Base-by-base conservation (phyloP, 2,797 vertebrate genomes). In the Sciaenops ocellatus region DNA sequence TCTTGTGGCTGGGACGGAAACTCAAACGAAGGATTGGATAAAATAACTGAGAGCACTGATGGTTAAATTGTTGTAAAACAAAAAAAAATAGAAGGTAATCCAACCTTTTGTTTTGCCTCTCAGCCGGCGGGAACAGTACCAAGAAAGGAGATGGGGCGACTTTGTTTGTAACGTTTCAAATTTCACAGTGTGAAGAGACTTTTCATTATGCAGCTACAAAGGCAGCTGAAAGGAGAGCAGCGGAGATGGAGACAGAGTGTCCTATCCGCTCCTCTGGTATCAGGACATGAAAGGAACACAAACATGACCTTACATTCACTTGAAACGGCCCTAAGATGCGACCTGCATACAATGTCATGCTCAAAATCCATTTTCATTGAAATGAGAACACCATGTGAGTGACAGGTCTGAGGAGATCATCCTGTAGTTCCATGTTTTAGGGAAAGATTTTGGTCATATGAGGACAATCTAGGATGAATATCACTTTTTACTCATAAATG, bases 61-160 rank as follows among this genome's bases (percentile, higher is more conserved):
- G 85, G 94, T 96, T 95, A 95, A 95, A 95, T 95, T 75, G 89
- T 73, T 69, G 71, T 73, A 26, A 85, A 85, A 88, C 34, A 91
- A 95, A 94, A 59, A 63, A 55, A 77, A 52, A 28, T 24, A 48
- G 61, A 63, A 72, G 87, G 90, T 94, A 93, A 90, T 68, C 51
- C 84, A 85, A 72, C 74, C 85, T 95, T 95, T 96, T 89, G 91
- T 92, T 95, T 91, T 89, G 87, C 42, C 70, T 90, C 90, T 92
- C 86, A 88, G 66, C 38, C 17, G 59, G 30, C 84, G 90, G 69
- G 93, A 93, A 79, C 85, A 73, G 64, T 66, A 83, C 83, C 73
- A 91, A 77, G 78, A 87, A 89, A 72, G 62, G 86, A 86, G 51
- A 62, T 1, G 15, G 6, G 38, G 12, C 6, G 30, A 81, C 85